Conservation (phyloP, 1,140 invertebrate genomes). For the Calliopsis andreniformis region DNA sequence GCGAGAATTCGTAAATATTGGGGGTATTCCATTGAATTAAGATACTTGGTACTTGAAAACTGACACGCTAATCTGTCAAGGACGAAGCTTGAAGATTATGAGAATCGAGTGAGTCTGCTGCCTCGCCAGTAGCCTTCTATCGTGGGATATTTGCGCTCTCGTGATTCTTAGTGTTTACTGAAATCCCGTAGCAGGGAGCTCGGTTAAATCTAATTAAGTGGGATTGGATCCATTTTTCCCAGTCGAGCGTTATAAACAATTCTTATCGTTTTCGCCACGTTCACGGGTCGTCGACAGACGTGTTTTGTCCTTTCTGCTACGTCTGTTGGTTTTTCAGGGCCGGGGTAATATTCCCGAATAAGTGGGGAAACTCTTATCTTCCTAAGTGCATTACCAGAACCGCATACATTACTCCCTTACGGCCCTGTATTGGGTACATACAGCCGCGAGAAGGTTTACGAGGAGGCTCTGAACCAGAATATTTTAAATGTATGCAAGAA, state of each 20-base stretch:
- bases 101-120: constrained; percentile 5
- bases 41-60: too few relatives aligned
- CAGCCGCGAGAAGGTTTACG: constrained; percentile 57
- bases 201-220: neutral
- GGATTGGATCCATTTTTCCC: neutral
- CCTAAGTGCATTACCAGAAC: constrained; percentile 68
- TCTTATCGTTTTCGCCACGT: constrained; percentile 28
- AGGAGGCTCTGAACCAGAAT: constrained; percentile 62
- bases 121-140: neutral
- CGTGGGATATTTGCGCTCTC: neutral
- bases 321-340: constrained; percentile 61
- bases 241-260: neutral
- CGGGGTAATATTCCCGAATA: constrained; percentile 61
- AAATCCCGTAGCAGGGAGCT: neutral
- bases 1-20: constrained; percentile 1
- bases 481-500: constrained; percentile 70
- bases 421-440: constrained; percentile 64
- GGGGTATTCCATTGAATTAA: too few relatives aligned
- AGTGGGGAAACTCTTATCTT: constrained; percentile 66
- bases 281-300: neutral
- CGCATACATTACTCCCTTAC: constrained; percentile 61
- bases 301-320: constrained; percentile 59
- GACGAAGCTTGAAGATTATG: neutral
- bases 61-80: too few relatives aligned
- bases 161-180: neutral